These are phyloP conservation scores for Cliona cf. orientalis DNA, from an alignment of 37 sponge, comb jelly and placozoan genomes.

Conservation along the genomic window DNA sequence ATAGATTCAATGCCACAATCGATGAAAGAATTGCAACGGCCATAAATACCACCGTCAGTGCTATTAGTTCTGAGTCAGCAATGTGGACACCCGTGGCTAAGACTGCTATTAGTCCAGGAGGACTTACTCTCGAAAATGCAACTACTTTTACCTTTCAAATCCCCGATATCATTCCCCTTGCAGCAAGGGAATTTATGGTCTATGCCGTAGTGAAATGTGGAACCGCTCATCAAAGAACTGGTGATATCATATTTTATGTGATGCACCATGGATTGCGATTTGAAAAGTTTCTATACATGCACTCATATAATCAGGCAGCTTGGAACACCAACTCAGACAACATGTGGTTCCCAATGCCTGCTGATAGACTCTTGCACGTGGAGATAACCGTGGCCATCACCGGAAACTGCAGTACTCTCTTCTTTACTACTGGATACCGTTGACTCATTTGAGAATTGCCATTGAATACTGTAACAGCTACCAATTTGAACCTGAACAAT, in stretches of 20 bases:
- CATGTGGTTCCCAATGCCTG: slow-evolving; percentile 30
- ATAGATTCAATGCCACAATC: too few species aligned
- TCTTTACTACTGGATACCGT: too few species aligned
- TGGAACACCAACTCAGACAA: slow-evolving; percentile 19
- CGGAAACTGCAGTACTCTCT: too few species aligned
- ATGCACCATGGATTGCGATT: slow-evolving; percentile 2
- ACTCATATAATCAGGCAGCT: neutral
- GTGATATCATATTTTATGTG: neutral
- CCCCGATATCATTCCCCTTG: neutral
- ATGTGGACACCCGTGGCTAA: slow-evolving; percentile 2
- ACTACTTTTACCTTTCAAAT: neutral
- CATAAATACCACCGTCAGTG: too few species aligned
- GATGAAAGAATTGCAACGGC: too few species aligned
- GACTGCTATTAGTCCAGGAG: neutral
- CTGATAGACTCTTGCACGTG: neutral
- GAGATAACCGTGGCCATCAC: too few species aligned
- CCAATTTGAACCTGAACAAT: too few species aligned
- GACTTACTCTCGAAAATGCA: neutral
- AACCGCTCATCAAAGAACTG: neutral
- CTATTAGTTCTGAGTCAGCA: too few species aligned
- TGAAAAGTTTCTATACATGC: slow-evolving; percentile 3
- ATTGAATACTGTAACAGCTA: neutral
- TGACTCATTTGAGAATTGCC: too few species aligned
- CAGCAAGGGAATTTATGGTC: neutral
- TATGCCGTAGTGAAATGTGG: neutral